These are phyloP conservation scores for Chelmon rostratus DNA, from an alignment of 2,797 vertebrate species.

Conservation along the genomic window DNA sequence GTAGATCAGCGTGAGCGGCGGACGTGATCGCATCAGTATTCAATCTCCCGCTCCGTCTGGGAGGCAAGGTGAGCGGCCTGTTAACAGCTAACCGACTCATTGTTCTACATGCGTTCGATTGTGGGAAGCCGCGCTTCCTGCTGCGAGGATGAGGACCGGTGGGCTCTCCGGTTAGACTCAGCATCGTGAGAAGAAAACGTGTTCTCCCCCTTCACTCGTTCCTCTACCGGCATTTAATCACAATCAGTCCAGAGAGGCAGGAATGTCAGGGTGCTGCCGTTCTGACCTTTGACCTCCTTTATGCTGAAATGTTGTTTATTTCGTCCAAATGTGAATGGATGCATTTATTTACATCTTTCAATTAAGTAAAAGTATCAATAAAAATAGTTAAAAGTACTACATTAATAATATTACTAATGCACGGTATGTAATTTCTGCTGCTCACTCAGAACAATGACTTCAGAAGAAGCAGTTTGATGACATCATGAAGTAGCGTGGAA, in stretches of 20 bases:
- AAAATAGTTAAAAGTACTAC: too few relatives aligned
- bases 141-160: conserved; percentile 19
- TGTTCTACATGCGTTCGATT: conserved; percentile 28
- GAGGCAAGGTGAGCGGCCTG: conserved; percentile 44
- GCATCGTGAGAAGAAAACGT: not conserved
- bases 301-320: not conserved
- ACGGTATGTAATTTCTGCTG: too few relatives aligned
- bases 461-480: too few relatives aligned
- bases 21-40: conserved; percentile 57
- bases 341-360: not conserved
- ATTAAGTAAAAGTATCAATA: too few relatives aligned
- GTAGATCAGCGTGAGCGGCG: conserved; percentile 7
- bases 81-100: conserved; percentile 36
- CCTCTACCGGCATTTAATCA: not conserved
- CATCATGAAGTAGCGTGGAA: too few relatives aligned
- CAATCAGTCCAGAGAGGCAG: not conserved
- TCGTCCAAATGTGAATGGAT: not conserved
- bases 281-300: not conserved
- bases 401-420: too few relatives aligned
- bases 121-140: not conserved
- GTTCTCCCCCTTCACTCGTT: not conserved
- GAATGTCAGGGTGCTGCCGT: not conserved
- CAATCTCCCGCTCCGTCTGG: conserved; percentile 27
- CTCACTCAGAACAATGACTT: too few relatives aligned
- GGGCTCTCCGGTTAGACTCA: conserved; percentile 24